phyloP scores from a whole-genome alignment of 2,113 vertebrate species.

The Miniopterus natalensis region DNA sequence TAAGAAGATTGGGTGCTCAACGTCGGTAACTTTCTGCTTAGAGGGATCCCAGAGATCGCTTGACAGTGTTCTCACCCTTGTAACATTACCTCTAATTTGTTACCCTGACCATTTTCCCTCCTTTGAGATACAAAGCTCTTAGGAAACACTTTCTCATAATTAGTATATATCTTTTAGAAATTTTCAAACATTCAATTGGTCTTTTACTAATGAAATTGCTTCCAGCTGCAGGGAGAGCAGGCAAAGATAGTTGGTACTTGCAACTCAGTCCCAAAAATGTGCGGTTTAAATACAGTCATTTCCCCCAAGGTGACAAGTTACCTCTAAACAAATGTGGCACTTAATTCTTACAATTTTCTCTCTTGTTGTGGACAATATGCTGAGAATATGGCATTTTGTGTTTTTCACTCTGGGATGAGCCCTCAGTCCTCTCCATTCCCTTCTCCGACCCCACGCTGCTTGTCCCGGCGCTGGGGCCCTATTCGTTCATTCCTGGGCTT shows the following conservation, averaged over 20 bases:
- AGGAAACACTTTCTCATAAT: constrained; percentile 38
- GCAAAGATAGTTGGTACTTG: background rate
- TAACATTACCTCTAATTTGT: background rate
- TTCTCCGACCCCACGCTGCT: rapidly evolving
- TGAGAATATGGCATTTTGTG: background rate
- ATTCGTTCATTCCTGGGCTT: background rate
- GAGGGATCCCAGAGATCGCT: background rate
- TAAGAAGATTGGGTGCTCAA: background rate
- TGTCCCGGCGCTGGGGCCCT: background rate
- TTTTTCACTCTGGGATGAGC: background rate
- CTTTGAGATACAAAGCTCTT: constrained; percentile 31
- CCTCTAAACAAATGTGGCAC: background rate
- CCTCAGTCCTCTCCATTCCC: background rate
- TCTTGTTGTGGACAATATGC: background rate
- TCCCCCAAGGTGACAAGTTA: background rate
- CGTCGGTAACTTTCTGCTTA: background rate
- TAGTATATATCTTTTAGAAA: background rate
- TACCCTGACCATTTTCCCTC: background rate
- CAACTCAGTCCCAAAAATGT: background rate
- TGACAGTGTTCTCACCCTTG: background rate
- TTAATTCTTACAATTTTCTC: background rate
- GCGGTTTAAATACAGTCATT: background rate
- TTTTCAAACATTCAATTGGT: background rate
- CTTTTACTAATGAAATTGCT: background rate
- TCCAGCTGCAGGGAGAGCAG: background rate